phyloP scores from a whole-genome alignment of 2,797 vertebrate genomes.

The Sphenopsis melanotis region DNA sequence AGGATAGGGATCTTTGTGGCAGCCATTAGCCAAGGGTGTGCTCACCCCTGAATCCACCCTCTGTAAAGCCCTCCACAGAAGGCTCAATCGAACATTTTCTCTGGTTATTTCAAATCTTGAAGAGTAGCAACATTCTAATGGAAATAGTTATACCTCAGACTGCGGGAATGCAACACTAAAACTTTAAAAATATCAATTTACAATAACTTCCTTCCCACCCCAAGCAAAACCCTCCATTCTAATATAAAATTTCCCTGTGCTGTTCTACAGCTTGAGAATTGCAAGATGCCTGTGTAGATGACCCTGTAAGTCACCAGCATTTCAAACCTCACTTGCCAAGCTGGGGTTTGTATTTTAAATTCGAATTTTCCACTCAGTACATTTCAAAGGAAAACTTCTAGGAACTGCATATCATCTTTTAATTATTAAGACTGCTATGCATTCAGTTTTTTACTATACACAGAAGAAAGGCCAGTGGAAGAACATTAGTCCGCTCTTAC shows the following conservation, averaged over 20 bases:
- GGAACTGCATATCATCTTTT: not conserved
- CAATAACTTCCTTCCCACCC: not conserved
- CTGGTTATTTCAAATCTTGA: not conserved
- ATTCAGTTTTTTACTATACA: not conserved
- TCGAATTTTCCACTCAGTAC: not conserved
- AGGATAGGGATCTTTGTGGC: not conserved
- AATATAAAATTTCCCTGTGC: not conserved
- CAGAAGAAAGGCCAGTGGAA: not conserved
- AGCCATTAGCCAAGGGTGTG: not conserved
- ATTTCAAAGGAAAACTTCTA: not conserved
- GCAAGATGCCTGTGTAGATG: not conserved
- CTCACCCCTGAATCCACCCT: not conserved
- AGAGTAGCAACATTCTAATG: not conserved
- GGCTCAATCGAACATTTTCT: not conserved
- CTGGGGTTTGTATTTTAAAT: not conserved
- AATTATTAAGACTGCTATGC: not conserved
- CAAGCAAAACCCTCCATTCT: fast-evolving
- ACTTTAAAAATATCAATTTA: not conserved
- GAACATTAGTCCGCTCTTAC: not conserved
- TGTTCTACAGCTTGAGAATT: not conserved
- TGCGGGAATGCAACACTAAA: not conserved
- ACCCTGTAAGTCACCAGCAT: not conserved
- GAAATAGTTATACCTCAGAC: not conserved
- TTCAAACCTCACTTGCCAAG: not conserved
- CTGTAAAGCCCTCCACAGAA: not conserved